A percentile compares a stretch with the other conserved stretches of the same genome.
phyloP scores from a whole-genome alignment of 1,140 invertebrate species.

The Panagrolaimus sp. region DNA sequence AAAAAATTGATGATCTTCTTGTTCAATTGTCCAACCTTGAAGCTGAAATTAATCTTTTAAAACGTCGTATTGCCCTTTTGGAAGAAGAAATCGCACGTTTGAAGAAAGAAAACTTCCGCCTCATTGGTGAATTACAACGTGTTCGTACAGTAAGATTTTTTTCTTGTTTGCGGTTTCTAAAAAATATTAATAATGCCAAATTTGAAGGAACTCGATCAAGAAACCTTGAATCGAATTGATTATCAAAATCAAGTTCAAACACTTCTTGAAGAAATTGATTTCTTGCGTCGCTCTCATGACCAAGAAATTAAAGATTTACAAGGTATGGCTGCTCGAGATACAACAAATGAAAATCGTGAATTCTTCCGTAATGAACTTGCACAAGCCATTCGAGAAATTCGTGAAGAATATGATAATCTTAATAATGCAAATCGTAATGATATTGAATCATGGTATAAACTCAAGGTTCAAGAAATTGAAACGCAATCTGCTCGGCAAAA shows the following conservation, averaged over 20 bases:
- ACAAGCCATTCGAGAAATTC: constrained; percentile 62
- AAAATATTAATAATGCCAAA: no score
- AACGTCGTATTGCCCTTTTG: constrained; percentile 49
- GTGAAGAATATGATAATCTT: constrained; percentile 62
- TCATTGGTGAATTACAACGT: constrained; percentile 51
- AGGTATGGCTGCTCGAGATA: constrained; percentile 61
- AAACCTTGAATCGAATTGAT: constrained; percentile 56
- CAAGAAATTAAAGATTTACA: constrained; percentile 63
- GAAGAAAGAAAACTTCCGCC: constrained; percentile 50
- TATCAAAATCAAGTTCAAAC: constrained; percentile 58
- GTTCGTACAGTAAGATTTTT: constrained; percentile 37
- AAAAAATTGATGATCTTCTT: constrained; percentile 50
- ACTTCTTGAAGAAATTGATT: constrained; percentile 55
- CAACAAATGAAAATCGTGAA: constrained; percentile 62
- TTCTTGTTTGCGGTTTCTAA: no score
- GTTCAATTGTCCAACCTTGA: constrained; percentile 50
- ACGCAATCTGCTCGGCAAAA: constrained; percentile 62
- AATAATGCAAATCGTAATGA: constrained; percentile 61
- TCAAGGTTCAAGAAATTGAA: constrained; percentile 62
- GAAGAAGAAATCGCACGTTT: constrained; percentile 52
- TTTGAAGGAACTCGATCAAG: constrained; percentile 49
- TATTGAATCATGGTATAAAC: constrained; percentile 58
- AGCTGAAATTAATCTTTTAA: constrained; percentile 55
- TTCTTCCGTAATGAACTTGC: constrained; percentile 62
- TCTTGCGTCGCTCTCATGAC: constrained; percentile 43